phyloP scores from a whole-genome alignment of 1,140 invertebrate species.

The Brachionus sp. region DNA sequence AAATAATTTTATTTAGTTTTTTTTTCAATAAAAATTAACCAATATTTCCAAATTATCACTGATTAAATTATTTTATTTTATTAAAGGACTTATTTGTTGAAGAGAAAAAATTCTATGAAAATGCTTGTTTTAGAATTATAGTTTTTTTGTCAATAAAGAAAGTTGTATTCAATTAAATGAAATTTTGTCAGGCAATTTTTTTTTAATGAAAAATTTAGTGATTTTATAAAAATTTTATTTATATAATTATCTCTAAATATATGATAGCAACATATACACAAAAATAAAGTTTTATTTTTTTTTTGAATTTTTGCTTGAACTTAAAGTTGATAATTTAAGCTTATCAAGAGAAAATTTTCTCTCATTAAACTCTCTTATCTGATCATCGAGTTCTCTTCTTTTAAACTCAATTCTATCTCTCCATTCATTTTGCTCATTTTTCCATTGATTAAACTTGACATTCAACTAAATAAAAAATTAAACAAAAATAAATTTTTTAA shows the following conservation, averaged over 20 bases:
- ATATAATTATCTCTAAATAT: not conserved
- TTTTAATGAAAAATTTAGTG: no score
- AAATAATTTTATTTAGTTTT: no score
- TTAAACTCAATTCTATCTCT: slow-evolving; percentile 21
- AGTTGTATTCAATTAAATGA: no score
- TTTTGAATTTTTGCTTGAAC: slow-evolving; percentile 18
- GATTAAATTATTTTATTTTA: no score
- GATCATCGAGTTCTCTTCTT: slow-evolving; percentile 21
- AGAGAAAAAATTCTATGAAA: no score
- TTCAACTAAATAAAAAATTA: not conserved
- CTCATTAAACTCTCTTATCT: slow-evolving; percentile 32
- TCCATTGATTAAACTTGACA: slow-evolving; percentile 20
- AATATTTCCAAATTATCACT: no score
- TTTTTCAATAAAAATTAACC: no score
- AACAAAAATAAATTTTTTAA: not conserved
- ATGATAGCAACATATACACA: not conserved
- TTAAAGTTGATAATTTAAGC: slow-evolving; percentile 17
- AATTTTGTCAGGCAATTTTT: no score
- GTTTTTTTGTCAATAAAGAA: no score
- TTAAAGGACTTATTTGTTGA: no score
- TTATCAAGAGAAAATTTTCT: slow-evolving; percentile 38
- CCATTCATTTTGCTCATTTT: slow-evolving; percentile 33
- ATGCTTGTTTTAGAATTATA: no score
- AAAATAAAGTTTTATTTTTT: slow-evolving; percentile 4
- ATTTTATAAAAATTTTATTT: no score